Evolutionary conservation across 2,888 invertebrate genomes (phyloP).

Genomic region (Pristionchus arcanus): DNA sequence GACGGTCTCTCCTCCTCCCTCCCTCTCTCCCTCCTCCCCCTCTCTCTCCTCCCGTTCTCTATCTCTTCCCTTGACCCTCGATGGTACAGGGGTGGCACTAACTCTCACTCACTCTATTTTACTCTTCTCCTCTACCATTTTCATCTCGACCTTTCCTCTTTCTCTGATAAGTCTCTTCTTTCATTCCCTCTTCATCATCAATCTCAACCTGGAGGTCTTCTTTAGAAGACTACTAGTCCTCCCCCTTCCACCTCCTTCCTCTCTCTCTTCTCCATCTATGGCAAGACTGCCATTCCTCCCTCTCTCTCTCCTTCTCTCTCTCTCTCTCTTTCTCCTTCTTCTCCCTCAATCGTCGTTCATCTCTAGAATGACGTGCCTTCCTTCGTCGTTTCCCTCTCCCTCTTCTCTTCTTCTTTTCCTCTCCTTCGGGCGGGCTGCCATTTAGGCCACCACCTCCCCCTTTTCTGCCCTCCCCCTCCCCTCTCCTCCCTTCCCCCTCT

Average conservation of each 20-base stretch:
- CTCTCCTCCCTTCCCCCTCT: background rate
- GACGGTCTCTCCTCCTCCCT: constrained; percentile 37
- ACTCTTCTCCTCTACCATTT: constrained; percentile 7
- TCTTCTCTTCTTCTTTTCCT: background rate
- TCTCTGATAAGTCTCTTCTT: background rate
- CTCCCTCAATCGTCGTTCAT: constrained; percentile 46
- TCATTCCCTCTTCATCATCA: background rate
- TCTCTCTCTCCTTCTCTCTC: constrained; percentile 10
- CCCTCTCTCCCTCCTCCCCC: constrained; percentile 59
- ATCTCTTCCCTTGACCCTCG: constrained; percentile 40
- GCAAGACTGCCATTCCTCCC: constrained; percentile 27
- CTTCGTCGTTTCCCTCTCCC: background rate
- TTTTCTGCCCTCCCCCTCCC: background rate
- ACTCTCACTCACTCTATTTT: constrained; percentile 21
- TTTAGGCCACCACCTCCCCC: background rate
- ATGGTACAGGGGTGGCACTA: constrained; percentile 44
- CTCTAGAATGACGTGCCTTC: constrained; percentile 44
- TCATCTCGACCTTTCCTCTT: constrained; percentile 30
- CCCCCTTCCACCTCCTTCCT: constrained; percentile 59
- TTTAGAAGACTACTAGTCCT: constrained; percentile 30
- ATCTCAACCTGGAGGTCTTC: constrained; percentile 9
- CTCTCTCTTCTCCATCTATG: constrained; percentile 55
- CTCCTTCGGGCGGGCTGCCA: background rate
- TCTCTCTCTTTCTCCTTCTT: constrained; percentile 29
- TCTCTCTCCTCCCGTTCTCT: constrained; percentile 55